Conservation (phyloP, 2,797 vertebrate genomes). For the Pitangus sulphuratus region DNA sequence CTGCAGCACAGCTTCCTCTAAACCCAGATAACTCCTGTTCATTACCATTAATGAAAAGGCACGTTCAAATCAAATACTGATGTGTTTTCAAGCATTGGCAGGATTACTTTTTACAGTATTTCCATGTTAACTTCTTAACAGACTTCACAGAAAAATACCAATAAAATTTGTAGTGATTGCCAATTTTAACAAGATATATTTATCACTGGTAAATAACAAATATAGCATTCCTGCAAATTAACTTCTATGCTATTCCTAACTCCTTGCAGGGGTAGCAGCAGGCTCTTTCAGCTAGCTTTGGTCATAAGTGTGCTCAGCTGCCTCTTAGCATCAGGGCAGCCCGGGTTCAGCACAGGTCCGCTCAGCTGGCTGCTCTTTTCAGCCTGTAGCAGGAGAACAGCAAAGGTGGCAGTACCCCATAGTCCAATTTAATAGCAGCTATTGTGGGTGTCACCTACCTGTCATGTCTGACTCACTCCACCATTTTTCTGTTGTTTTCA, state of each 20-base stretch:
- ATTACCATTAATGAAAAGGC: not conserved
- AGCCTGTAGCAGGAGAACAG: not conserved
- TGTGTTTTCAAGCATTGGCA: not conserved
- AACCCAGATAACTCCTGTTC: not conserved
- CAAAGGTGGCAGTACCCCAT: not conserved
- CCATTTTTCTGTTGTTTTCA: conserved; percentile 39
- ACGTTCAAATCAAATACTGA: not conserved
- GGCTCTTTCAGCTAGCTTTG: not conserved
- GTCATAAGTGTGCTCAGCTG: not conserved
- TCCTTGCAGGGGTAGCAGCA: not conserved
- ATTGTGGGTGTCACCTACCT: not conserved
- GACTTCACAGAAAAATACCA: not conserved
- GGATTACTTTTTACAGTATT: not conserved
- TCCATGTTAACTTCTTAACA: not conserved
- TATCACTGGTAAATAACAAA: not conserved
- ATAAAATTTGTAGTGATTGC: not conserved
- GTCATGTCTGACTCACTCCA: conserved; percentile 27
- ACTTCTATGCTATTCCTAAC: not conserved
- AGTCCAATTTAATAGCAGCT: not conserved
- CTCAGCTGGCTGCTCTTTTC: not conserved
- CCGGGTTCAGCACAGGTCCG: not conserved
- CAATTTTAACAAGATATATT: not conserved
- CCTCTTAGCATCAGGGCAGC: not conserved
- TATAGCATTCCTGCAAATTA: not conserved
- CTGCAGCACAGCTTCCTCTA: not conserved